Conservation (phyloP, 2,888 invertebrate species). For the Oxycera nigricornis region DNA sequence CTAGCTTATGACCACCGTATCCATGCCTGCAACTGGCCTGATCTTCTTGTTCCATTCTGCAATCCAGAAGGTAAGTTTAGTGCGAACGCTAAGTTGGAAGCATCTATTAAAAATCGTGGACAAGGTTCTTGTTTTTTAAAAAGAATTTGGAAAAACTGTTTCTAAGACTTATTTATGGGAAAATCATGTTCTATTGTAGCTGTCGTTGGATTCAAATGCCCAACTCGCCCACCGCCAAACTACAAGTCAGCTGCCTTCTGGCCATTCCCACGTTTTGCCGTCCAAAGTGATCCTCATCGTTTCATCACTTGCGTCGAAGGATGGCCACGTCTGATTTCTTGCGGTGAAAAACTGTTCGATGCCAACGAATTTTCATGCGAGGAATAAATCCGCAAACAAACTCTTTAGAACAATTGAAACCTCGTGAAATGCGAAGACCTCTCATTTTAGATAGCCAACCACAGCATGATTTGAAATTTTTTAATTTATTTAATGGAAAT, state of each 20-base stretch:
- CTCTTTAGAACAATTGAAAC: neutral
- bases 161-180: too few relatives aligned
- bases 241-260: conserved; percentile 87
- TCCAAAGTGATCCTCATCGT: conserved; percentile 85
- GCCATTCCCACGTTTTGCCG: conserved; percentile 90
- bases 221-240: conserved; percentile 80
- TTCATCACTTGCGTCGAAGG: conserved; percentile 92
- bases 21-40: conserved; percentile 94
- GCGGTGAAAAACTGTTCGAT: conserved; percentile 88
- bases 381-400: conserved; percentile 60
- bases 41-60: conserved; percentile 83
- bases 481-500: conserved; percentile 29
- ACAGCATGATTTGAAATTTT: neutral
- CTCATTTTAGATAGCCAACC: neutral
- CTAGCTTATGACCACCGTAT: conserved; percentile 86
- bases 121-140: too few relatives aligned
- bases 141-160: neutral
- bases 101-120: too few relatives aligned
- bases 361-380: conserved; percentile 84
- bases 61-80: conserved; percentile 79
- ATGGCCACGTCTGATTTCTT: conserved; percentile 84
- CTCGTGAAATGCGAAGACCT: neutral
- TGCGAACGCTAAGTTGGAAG: too few relatives aligned
- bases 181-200: conserved; percentile 67
- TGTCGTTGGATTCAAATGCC: conserved; percentile 91